Conservation (phyloP, 2,113 vertebrate genomes). For the Pleuronectes platessa region DNA sequence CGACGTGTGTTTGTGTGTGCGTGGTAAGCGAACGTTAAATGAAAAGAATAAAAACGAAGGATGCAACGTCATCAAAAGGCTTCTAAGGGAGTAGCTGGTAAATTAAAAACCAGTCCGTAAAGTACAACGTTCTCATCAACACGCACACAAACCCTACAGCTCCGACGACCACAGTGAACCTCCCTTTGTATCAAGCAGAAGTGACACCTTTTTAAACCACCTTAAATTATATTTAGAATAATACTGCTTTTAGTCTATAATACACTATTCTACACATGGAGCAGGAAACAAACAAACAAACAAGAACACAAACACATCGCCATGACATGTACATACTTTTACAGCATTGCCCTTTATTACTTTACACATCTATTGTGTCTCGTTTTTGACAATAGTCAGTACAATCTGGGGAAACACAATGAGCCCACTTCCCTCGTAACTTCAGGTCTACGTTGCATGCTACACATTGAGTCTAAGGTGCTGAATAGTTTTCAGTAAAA, state of each 20-base stretch:
- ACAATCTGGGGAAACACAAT: conserved; percentile 67
- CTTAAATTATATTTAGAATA: conserved; percentile 91
- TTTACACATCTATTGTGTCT: conserved; percentile 71
- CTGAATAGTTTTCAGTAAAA: conserved; percentile 70
- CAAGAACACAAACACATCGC: conserved; percentile 73
- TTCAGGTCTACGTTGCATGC: conserved; percentile 72
- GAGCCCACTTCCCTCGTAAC: conserved; percentile 51
- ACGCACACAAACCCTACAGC: conserved; percentile 64
- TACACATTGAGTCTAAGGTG: conserved; percentile 84
- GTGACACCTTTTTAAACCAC: conserved; percentile 78
- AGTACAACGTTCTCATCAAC: conserved; percentile 47
- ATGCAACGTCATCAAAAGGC: conserved; percentile 72
- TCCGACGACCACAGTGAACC: conserved; percentile 75
- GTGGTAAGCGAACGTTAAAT: conserved; percentile 43
- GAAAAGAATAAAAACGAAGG: conserved; percentile 41
- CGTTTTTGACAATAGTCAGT: conserved; percentile 72
- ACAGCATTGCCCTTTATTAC: conserved; percentile 79
- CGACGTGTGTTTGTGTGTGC: conserved; percentile 42
- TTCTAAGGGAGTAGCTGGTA: conserved; percentile 69
- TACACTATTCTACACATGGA: conserved; percentile 88
- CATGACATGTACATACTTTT: conserved; percentile 87
- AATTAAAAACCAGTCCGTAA: conserved; percentile 64
- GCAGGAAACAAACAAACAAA: conserved; percentile 49
- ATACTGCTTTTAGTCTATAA: conserved; percentile 89
- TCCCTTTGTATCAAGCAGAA: conserved; percentile 74